Conservation (phyloP, 30 jellyfish, hydroid and myxozoan genomes). For the Cassiopea xamachana region DNA sequence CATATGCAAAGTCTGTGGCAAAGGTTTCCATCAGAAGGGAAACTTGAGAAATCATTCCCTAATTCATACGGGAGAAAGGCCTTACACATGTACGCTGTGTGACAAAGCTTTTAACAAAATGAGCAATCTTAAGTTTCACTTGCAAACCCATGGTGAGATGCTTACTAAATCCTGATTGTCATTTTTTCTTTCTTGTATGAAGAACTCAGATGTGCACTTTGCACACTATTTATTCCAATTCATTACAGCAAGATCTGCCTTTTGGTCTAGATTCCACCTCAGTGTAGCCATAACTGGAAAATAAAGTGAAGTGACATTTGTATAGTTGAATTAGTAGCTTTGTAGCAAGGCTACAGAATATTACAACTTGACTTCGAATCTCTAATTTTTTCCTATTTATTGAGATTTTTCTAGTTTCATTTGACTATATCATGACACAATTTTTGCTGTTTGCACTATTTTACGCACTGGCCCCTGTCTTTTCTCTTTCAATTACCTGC, state of each 20-base stretch:
- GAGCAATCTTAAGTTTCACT: conserved; percentile 93
- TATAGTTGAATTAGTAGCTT: too few relatives aligned
- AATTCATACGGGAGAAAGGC: conserved; percentile 98
- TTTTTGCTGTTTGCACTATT: too few relatives aligned
- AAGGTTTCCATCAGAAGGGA: conserved; percentile 99
- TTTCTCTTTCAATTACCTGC: too few relatives aligned
- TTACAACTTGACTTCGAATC: too few relatives aligned
- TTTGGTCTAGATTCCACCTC: too few relatives aligned
- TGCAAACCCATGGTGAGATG: conserved; percentile 84
- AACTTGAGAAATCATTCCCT: conserved; percentile 92
- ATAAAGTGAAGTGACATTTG: too few relatives aligned
- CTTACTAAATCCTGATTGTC: neutral
- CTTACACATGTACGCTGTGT: conserved; percentile 84
- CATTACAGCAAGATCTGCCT: neutral
- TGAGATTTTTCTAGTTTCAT: too few relatives aligned
- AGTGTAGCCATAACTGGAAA: too few relatives aligned
- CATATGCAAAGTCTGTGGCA: conserved; percentile 91
- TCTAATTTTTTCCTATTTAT: too few relatives aligned
- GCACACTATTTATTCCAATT: neutral
- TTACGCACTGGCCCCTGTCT: too few relatives aligned
- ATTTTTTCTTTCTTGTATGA: neutral
- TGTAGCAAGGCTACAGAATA: too few relatives aligned
- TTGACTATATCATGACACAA: too few relatives aligned
- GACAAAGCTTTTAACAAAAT: conserved; percentile 92
- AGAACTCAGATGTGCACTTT: neutral